These are phyloP conservation scores for Hyla sarda DNA, from an alignment of 2,113 vertebrate genomes.

Conservation along the genomic window DNA sequence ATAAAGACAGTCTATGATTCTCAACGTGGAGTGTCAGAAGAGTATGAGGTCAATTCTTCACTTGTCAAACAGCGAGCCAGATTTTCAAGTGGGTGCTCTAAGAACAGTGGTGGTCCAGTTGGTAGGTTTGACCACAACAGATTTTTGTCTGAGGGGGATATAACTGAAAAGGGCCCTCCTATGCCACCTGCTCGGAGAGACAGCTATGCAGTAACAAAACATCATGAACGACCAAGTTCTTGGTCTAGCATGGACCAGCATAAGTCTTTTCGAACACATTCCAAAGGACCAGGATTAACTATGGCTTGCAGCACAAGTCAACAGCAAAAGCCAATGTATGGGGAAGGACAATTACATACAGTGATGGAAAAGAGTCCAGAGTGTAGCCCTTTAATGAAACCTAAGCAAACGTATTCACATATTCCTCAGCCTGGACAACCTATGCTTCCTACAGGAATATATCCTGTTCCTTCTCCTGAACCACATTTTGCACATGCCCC, in stretches of 20 bases:
- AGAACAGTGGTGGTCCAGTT: slow-evolving; percentile 68
- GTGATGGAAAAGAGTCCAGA: slow-evolving; percentile 94
- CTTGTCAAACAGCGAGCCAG: slow-evolving; percentile 63
- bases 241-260: slow-evolving; percentile 83
- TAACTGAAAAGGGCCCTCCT: slow-evolving; percentile 74
- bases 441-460: slow-evolving; percentile 81
- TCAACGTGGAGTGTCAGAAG: slow-evolving; percentile 78
- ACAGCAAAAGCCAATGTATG: slow-evolving; percentile 65
- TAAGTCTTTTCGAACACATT: slow-evolving; percentile 75
- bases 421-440: slow-evolving; percentile 76
- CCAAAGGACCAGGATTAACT: slow-evolving; percentile 78
- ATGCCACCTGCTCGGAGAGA: slow-evolving; percentile 88
- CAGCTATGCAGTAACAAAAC: slow-evolving; percentile 85
- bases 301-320: slow-evolving; percentile 65
- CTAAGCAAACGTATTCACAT: slow-evolving; percentile 79
- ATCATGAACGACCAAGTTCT: slow-evolving; percentile 86
- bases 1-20: slow-evolving; percentile 81
- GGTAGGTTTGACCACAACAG: slow-evolving; percentile 71
- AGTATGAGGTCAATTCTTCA: slow-evolving; percentile 82
- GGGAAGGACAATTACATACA: slow-evolving; percentile 88
- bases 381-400: slow-evolving; percentile 85
- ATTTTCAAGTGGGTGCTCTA: slow-evolving; percentile 65
- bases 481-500: slow-evolving; percentile 88
- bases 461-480: slow-evolving; percentile 84
- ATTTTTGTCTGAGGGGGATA: slow-evolving; percentile 67